Conservation (phyloP, 2,888 invertebrate species). For the Orchesellides sinensis region DNA sequence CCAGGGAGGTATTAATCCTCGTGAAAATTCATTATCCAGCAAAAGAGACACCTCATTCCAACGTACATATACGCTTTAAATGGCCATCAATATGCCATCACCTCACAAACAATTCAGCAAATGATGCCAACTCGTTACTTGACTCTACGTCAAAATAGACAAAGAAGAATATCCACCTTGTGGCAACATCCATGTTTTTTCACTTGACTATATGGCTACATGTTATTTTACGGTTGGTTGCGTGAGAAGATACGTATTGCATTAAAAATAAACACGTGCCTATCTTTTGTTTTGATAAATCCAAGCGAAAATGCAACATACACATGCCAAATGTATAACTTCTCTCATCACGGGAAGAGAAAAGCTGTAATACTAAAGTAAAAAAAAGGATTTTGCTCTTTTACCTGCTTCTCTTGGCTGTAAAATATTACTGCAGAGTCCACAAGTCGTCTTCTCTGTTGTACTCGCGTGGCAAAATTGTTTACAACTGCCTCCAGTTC, state of each 20-base stretch:
- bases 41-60: neutral
- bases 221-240: neutral
- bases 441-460: conserved; percentile 90
- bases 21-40: conserved; percentile 42
- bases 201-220: neutral
- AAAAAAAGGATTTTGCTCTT: conserved; percentile 45
- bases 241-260: neutral
- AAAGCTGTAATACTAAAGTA: neutral
- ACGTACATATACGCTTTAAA: conserved; percentile 23
- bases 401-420: conserved; percentile 95
- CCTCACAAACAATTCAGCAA: conserved; percentile 38
- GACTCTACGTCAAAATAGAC: neutral
- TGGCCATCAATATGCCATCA: conserved; percentile 53
- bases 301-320: neutral
- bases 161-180: neutral
- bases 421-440: conserved; percentile 97
- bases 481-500: conserved; percentile 96
- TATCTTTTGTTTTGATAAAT: neutral
- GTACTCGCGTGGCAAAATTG: conserved; percentile 95
- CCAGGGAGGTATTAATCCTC: conserved; percentile 40
- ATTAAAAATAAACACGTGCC: conserved; percentile 27
- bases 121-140: conserved; percentile 21
- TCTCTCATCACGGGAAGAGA: neutral
- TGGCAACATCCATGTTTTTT: neutral
- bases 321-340: too few relatives aligned